Percentiles rank a stretch among this genome's conserved stretches.
Evolutionary conservation across 23 tunicate species (phyloP).

Genomic region (Ascidia mentula): DNA sequence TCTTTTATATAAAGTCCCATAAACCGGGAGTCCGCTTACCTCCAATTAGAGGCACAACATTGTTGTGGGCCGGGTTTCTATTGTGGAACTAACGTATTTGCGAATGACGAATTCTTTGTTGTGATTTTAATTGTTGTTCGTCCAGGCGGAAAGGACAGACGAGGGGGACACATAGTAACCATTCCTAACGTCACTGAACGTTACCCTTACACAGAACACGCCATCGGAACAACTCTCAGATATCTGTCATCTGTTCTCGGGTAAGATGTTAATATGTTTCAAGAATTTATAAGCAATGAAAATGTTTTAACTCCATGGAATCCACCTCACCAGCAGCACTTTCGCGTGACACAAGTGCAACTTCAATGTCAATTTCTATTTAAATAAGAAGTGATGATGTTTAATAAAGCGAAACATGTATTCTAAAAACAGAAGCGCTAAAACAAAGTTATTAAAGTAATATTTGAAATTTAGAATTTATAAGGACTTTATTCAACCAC

Average conservation of each 20-base stretch:
- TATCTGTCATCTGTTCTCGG: conserved; percentile 45
- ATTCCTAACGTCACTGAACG: conserved; percentile 65
- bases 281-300: neutral
- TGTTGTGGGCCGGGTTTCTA: too few relatives aligned
- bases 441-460: too few relatives aligned
- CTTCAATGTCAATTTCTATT: too few relatives aligned
- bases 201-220: conserved; percentile 59
- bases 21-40: too few relatives aligned
- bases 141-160: conserved; percentile 83
- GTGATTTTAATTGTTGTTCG: conserved; percentile 2
- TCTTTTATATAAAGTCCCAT: neutral
- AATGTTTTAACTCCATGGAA: neutral
- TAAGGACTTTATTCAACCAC: too few relatives aligned
- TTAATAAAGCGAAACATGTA: too few relatives aligned
- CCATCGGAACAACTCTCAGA: conserved; percentile 54
- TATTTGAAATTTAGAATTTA: too few relatives aligned
- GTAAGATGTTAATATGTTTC: conserved; percentile 11
- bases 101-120: conserved; percentile 2
- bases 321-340: too few relatives aligned
- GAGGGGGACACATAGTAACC: conserved; percentile 52
- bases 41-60: too few relatives aligned
- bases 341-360: too few relatives aligned
- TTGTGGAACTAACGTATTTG: neutral
- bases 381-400: too few relatives aligned
- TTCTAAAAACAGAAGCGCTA: too few relatives aligned